phyloP scores from a whole-genome alignment of 2,797 vertebrate species.

The Cuculus canorus region DNA sequence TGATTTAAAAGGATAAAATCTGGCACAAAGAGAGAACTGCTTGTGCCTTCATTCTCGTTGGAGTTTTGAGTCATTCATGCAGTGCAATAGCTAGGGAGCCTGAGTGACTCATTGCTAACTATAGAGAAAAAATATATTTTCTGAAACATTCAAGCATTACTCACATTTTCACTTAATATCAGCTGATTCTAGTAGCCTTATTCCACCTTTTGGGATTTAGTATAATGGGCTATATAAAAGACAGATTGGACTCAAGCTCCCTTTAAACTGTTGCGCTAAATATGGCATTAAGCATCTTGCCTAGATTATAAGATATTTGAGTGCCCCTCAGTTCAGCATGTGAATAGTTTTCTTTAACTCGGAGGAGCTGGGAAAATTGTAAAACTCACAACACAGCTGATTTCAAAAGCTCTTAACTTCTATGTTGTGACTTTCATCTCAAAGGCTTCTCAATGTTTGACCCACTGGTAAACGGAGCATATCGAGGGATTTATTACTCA shows the following conservation, averaged over 20 bases:
- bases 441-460: not conserved
- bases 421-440: not conserved
- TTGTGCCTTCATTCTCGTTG: constrained; percentile 62
- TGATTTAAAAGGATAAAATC: constrained; percentile 62
- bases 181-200: constrained; percentile 73
- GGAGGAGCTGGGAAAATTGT: not conserved
- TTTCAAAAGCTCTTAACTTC: not conserved
- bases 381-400: not conserved
- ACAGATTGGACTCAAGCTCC: constrained; percentile 29
- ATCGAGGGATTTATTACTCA: not conserved
- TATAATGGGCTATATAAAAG: constrained; percentile 43
- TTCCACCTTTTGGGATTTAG: constrained; percentile 43
- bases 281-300: constrained; percentile 32
- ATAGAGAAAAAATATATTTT: constrained; percentile 65
- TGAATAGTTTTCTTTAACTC: constrained; percentile 44
- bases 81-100: constrained; percentile 69
- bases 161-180: constrained; percentile 70
- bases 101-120: constrained; percentile 77
- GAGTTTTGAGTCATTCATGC: constrained; percentile 77
- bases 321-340: constrained; percentile 40
- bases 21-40: constrained; percentile 68
- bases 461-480: not conserved
- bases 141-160: constrained; percentile 74
- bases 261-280: constrained; percentile 26
- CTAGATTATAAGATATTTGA: constrained; percentile 53